Conservation (phyloP, 2,888 invertebrate species). For the Nephrotoma appendiculata region DNA sequence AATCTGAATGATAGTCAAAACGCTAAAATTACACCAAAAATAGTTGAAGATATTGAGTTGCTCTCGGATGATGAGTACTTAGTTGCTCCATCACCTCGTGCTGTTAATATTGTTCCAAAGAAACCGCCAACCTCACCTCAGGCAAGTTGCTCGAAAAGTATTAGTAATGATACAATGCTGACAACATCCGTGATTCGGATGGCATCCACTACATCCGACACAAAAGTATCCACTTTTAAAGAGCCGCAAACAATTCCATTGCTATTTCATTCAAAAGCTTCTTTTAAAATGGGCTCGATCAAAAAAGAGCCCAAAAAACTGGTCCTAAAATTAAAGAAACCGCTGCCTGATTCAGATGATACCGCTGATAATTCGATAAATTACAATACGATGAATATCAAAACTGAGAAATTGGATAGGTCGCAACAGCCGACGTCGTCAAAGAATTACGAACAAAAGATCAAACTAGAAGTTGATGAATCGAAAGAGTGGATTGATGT, state of each 20-base stretch:
- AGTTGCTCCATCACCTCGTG: background rate
- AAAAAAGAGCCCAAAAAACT: conserved; percentile 21
- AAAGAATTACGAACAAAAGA: background rate
- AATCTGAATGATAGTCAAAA: background rate
- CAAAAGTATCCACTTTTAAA: conserved; percentile 1
- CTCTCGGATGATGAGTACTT: background rate
- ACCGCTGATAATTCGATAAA: background rate
- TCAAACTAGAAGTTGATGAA: background rate
- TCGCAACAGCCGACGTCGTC: background rate
- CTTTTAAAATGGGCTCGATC: conserved; percentile 16
- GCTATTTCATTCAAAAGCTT: conserved; percentile 8
- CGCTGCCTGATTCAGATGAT: conserved; percentile 2
- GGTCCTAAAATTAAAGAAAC: conserved; percentile 28
- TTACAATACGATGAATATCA: background rate
- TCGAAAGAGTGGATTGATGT: background rate
- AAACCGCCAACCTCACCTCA: background rate
- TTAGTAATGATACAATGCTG: background rate
- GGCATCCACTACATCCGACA: background rate
- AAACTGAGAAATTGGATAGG: background rate
- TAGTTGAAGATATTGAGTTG: background rate
- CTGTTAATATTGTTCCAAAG: background rate
- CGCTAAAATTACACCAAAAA: background rate
- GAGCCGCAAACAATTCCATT: conserved; percentile 6
- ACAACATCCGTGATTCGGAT: background rate
- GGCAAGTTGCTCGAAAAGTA: background rate